Evolutionary conservation across 2,888 invertebrate genomes (phyloP).

Genomic region (Dynastes maya): DNA sequence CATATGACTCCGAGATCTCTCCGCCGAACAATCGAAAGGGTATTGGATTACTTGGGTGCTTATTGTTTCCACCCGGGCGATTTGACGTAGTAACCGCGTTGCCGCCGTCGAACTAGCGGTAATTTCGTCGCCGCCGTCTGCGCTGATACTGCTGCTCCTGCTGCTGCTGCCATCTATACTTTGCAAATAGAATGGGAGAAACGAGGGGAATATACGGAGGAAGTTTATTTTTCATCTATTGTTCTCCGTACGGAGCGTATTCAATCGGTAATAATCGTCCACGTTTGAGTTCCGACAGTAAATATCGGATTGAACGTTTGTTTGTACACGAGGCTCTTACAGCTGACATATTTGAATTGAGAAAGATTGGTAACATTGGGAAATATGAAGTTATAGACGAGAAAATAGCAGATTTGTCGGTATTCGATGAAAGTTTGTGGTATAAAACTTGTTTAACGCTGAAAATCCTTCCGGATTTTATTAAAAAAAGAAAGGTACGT

Average conservation of each 20-base stretch:
- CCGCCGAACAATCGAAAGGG: conserved; percentile 36
- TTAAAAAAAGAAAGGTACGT: too few species aligned
- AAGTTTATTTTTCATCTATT: conserved; percentile 41
- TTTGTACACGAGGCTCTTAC: neutral
- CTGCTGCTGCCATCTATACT: neutral
- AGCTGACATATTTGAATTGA: neutral
- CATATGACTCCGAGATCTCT: conserved; percentile 19
- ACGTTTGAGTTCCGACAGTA: conserved; percentile 23
- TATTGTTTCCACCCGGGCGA: conserved; percentile 36
- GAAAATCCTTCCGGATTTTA: too few species aligned
- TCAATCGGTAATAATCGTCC: conserved; percentile 30
- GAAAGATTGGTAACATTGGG: neutral
- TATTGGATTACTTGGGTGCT: conserved; percentile 39
- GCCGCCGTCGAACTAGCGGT: conserved; percentile 9
- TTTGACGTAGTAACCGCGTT: conserved; percentile 25
- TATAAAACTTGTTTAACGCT: too few species aligned
- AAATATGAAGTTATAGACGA: neutral
- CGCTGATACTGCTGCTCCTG: too few species aligned
- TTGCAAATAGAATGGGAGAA: conserved; percentile 3
- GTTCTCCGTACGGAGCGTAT: conserved; percentile 1
- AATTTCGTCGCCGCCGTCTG: neutral
- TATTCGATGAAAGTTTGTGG: too few species aligned
- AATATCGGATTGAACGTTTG: conserved; percentile 27
- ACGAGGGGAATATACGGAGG: neutral
- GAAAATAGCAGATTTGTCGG: neutral